phyloP scores from a whole-genome alignment of 2,113 vertebrate genomes.

The Phylloscopus trochilus region DNA sequence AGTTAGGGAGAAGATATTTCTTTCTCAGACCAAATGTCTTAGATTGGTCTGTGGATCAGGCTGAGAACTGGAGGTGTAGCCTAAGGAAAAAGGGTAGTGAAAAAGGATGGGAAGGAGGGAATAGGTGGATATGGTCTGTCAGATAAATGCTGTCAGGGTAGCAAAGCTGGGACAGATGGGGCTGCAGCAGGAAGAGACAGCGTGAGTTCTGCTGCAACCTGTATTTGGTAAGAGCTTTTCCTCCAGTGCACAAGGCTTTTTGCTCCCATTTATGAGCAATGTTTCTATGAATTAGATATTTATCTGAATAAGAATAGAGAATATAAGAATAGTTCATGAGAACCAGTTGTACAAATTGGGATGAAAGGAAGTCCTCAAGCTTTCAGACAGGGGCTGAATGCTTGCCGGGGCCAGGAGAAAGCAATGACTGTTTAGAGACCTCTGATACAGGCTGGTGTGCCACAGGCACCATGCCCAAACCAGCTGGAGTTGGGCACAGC shows the following conservation, averaged over 20 bases:
- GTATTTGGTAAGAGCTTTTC: background rate
- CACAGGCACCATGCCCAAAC: background rate
- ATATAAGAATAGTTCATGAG: no score
- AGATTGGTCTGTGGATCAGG: background rate
- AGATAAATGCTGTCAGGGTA: background rate
- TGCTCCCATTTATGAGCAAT: background rate
- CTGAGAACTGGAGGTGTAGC: background rate
- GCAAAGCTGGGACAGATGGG: background rate
- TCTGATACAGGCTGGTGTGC: background rate
- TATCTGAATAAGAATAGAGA: background rate
- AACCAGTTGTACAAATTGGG: background rate
- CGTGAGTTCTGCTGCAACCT: background rate
- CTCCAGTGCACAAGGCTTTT: background rate
- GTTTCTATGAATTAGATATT: conserved; percentile 25
- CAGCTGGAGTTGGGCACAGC: background rate
- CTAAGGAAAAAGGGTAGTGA: background rate
- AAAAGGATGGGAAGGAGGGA: background rate
- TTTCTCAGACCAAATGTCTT: background rate
- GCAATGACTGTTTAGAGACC: background rate
- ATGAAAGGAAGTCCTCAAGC: conserved; percentile 22
- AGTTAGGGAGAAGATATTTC: background rate
- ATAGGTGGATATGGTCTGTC: background rate
- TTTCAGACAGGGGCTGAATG: conserved; percentile 1
- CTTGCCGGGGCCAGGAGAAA: background rate
- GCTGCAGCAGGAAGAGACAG: background rate